Evolutionary conservation across 2,797 vertebrate species (phyloP).

Genomic region (Scyliorhinus canicula): DNA sequence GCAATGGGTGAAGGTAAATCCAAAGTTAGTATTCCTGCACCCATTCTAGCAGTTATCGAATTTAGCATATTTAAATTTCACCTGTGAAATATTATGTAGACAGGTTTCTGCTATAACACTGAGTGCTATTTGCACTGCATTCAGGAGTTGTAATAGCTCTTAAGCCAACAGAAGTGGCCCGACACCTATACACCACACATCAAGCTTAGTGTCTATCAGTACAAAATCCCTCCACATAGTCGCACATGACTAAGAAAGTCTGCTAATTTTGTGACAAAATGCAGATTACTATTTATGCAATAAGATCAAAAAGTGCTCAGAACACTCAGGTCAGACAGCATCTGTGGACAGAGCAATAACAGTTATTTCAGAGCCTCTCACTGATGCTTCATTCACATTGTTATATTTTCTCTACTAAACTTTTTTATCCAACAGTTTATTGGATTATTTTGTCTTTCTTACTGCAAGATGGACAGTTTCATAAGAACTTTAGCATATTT

Average conservation of each 20-base stretch:
- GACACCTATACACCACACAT: not conserved
- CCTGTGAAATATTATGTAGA: not conserved
- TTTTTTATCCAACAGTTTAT: not conserved
- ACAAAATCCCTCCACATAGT: not conserved
- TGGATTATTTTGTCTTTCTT: not conserved
- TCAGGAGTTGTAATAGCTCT: not conserved
- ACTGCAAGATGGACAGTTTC: not conserved
- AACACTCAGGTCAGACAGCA: too few species aligned
- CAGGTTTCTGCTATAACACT: not conserved
- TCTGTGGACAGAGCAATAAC: too few species aligned
- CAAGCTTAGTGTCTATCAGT: not conserved
- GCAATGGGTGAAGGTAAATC: too few species aligned
- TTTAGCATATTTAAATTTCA: not conserved
- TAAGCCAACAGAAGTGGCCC: not conserved
- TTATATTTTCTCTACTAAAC: not conserved
- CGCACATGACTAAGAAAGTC: not conserved
- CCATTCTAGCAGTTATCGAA: too few species aligned
- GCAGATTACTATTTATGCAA: not conserved
- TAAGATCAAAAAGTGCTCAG: too few species aligned
- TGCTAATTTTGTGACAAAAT: not conserved
- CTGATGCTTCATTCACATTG: not conserved
- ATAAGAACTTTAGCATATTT: not conserved
- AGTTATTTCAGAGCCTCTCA: not conserved
- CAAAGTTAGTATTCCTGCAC: too few species aligned
- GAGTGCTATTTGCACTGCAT: not conserved